A percentile compares a stretch with the other conserved stretches of the same genome.
Evolutionary conservation across 2,113 vertebrate genomes (phyloP).

Genomic region (Xiphorhynchus elegans): DNA sequence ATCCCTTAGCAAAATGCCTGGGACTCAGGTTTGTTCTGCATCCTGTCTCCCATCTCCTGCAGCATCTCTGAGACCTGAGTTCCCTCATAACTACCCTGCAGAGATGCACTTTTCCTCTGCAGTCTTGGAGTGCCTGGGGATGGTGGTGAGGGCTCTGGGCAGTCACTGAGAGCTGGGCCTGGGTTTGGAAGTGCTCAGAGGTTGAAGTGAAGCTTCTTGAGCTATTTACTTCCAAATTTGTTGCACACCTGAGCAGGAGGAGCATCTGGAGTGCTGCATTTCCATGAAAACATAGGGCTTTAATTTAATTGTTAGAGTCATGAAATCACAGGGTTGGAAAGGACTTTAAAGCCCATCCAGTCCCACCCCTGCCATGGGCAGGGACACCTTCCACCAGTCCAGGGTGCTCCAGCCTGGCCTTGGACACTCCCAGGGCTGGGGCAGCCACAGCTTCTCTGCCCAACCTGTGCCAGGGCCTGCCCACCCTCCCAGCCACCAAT

Average conservation of each 20-base stretch:
- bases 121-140: not conserved
- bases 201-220: not conserved
- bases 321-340: not conserved
- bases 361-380: not conserved
- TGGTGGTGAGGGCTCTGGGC: fast-evolving
- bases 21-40: not conserved
- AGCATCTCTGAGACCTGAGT: not conserved
- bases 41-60: not conserved
- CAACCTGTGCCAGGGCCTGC: not conserved
- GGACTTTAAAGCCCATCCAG: not conserved
- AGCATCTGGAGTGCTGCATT: not conserved
- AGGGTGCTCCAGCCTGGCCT: not conserved
- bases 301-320: not conserved
- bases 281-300: not conserved
- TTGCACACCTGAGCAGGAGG: not conserved
- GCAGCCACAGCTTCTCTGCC: not conserved
- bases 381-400: not conserved
- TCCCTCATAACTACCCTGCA: not conserved
- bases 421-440: not conserved
- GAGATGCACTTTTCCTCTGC: not conserved
- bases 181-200: not conserved
- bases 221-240: not conserved
- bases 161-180: not conserved
- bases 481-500: not conserved
- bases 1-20: not conserved